phyloP scores from a whole-genome alignment of 2,113 vertebrate genomes.

The Phaethon lepturus region DNA sequence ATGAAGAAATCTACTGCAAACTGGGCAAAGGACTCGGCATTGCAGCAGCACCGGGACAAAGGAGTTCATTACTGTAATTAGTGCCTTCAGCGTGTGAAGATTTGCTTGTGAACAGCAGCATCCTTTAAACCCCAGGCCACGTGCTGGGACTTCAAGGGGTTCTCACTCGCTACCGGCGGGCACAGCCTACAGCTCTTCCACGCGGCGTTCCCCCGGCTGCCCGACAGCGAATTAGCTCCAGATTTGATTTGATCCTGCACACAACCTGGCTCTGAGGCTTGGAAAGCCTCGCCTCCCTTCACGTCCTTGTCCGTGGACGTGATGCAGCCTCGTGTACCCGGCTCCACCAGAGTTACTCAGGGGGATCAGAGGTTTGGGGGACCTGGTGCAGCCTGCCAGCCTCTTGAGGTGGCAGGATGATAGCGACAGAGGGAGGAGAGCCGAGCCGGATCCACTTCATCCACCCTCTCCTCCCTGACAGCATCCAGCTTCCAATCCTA shows the following conservation, averaged over 20 bases:
- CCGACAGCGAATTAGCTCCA: neutral
- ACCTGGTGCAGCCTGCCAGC: neutral
- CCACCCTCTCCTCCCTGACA: neutral
- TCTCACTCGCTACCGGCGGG: rapidly evolving
- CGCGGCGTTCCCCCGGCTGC: neutral
- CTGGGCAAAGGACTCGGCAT: neutral
- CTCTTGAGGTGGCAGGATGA: neutral
- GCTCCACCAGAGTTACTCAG: neutral
- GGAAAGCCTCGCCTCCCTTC: neutral
- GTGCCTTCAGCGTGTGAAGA: rapidly evolving
- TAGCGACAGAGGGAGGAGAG: neutral
- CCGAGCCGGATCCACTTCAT: neutral
- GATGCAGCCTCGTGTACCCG: neutral
- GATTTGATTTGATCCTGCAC: neutral
- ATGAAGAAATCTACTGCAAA: neutral
- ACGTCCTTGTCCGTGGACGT: rapidly evolving
- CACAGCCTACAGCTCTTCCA: neutral
- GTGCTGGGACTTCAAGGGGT: neutral
- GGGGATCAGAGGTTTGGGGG: neutral
- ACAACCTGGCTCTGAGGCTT: neutral
- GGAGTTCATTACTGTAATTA: neutral
- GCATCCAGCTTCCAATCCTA: neutral
- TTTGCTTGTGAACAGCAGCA: neutral
- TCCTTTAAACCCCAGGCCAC: neutral
- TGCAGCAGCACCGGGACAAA: neutral